Evolutionary conservation across 2,888 invertebrate species (phyloP).

Genomic region (Aromia moschata): DNA sequence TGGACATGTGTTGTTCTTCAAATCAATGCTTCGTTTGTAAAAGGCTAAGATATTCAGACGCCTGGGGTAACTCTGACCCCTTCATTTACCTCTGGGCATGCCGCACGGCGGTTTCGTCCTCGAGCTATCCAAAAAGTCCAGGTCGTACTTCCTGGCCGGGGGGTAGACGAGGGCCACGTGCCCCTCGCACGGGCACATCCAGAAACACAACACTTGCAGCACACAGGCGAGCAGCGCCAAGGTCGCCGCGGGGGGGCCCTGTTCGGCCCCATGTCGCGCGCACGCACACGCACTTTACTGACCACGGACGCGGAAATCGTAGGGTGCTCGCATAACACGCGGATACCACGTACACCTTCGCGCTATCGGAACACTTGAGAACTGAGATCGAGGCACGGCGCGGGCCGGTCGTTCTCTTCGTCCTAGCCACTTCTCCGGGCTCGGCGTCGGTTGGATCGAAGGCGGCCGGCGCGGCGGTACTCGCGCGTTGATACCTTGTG

Average conservation of each 20-base stretch:
- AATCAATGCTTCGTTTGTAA: too few species aligned
- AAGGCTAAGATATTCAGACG: too few species aligned
- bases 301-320: conserved; percentile 16
- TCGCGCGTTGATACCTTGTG: conserved; percentile 12
- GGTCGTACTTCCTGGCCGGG: conserved; percentile 85
- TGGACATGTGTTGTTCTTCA: too few species aligned
- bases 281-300: too few species aligned
- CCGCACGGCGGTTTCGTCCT: conserved; percentile 93
- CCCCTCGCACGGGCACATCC: conserved; percentile 30
- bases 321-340: conserved; percentile 23
- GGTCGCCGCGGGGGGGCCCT: conserved; percentile 14
- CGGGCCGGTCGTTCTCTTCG: conserved; percentile 14
- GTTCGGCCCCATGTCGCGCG: conserved; percentile 24
- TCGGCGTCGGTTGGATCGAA: conserved; percentile 6
- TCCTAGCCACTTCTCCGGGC: conserved; percentile 20
- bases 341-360: conserved; percentile 25
- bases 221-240: conserved; percentile 15
- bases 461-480: conserved; percentile 1
- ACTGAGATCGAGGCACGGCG: conserved; percentile 21
- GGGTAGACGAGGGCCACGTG: conserved; percentile 93
- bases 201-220: conserved; percentile 34
- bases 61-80: too few species aligned
- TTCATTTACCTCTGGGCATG: conserved; percentile 87
- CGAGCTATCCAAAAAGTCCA: conserved; percentile 92
- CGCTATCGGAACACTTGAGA: conserved; percentile 30